Evolutionary conservation across 2,797 vertebrate species (phyloP), one percentile per base, ranked within the genome.

Genomic region (Pseudomugil gertrudae): DNA sequence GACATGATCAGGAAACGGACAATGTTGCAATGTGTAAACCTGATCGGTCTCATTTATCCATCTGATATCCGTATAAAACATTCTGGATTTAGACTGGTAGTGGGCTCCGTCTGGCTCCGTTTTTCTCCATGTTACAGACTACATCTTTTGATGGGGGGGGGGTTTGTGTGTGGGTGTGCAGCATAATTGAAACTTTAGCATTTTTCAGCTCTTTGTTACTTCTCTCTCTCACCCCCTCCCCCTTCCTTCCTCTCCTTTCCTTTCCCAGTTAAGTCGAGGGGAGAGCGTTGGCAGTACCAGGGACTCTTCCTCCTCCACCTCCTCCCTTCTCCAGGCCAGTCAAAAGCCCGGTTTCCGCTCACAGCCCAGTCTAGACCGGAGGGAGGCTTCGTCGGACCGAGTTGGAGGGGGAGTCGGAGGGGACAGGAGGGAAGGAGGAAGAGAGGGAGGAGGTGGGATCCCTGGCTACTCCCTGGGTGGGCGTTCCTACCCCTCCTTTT

Each of bases 331-430:
- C 8, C 96, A 97, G 82, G 87, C 95, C 40, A 92, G 95, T 86
- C 95, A 94, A 80, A 95, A 97, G 80, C 94, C 95, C 26, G 96
- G 95, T 78, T 95, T 96, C 88, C 96, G 95, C 80, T 99, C 97
- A 0, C 97, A 99, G 89, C 97, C 97, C 2, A 98, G 96, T 82
- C 90, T 99, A 89, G 97, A 98, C 72, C 94, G 93, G 0, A 83
- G 86, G 69, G 90, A 92, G 6, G 0, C 71, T 1, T 69, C 70
- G 0, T 62, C 86, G 0, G 90, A 81, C 67, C 72, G 73, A 61
- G 74, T 29, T 26, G 84, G 70, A 24, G 87, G 76, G 4, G 90
- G 71, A 24, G 83, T 70, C 23, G 80, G 76, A 0, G 79, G 72
- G 15, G 87, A 74, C 57, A 84, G 86, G 79, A 80, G 72, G 47